Base-by-base conservation (phyloP, 2,888 invertebrate species). In the Limenitis camilla region DNA sequence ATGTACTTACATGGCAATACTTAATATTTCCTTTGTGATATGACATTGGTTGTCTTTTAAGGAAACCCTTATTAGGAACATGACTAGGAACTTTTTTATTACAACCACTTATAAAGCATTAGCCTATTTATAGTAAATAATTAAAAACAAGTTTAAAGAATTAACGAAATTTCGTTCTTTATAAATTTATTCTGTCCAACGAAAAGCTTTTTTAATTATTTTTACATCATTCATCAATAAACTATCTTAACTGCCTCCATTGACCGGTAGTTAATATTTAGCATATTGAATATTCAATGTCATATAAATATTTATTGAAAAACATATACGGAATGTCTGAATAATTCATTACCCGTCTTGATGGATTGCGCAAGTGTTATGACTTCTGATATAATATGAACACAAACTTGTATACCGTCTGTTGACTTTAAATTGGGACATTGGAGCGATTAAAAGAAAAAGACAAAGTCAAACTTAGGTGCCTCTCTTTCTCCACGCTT, bases 281-380 rank as follows among this genome's bases (percentile, higher is more conserved):
- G 32, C 29, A 8, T 42, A 48, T 36, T 53, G 45, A 45, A 49
- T 53, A 55, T 52, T 42, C 39, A 52, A 45, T 46, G 10, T 29
- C 27, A 47, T 19, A 53, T 56, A 47, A 53, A 56, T 53, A 56
- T 53, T 52, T 49, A 56, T 40, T 41, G 39, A 40, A 42, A 32
- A 35, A 46, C 53, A 40, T 33, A 49, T 56, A 40, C 43, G 49
- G 40, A 11, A 29, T n/a, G 44, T 40, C 42, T 60, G 55, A 61
- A 60, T 55, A 49, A 62, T 61, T 62, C 59, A 61, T 56, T 27
- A 49, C 50, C 32, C 49, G 49, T 55, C 53, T 55, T 53, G 60
- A 62, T 55, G 40, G 55, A 60, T 61, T 60, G 55, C 55, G 61
- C 40, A 60, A 61, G 48, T 59, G 49, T 55, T 53, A 59, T 56